These are phyloP conservation scores for Herpailurus yagouaroundi DNA, from an alignment of 2,113 vertebrate genomes.

Conservation along the genomic window DNA sequence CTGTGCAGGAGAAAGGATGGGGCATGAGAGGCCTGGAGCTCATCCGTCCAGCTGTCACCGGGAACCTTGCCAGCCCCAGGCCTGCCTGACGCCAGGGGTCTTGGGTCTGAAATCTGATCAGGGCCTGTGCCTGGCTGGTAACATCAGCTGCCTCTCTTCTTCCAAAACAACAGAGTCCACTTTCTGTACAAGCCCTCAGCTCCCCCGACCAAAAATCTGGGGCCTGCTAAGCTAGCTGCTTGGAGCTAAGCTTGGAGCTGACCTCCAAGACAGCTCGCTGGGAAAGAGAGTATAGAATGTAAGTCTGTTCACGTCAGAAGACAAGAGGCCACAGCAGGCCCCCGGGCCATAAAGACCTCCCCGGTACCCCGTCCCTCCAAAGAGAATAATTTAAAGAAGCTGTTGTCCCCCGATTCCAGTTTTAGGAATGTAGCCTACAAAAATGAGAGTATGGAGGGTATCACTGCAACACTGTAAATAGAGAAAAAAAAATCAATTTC, in stretches of 20 bases:
- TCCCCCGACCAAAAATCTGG: background rate
- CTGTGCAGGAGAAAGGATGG: conserved; percentile 79
- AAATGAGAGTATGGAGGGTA: background rate
- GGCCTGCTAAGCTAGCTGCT: rapidly evolving
- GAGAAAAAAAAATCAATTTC: background rate
- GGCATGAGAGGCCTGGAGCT: background rate
- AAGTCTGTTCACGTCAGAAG: rapidly evolving
- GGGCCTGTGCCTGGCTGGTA: rapidly evolving
- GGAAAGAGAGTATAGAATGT: background rate
- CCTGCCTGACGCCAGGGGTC: background rate
- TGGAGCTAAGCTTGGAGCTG: background rate
- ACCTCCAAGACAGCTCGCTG: rapidly evolving
- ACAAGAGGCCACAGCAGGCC: background rate
- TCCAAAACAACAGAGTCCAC: background rate
- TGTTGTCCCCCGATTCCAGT: background rate
- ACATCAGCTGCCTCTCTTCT: too few species aligned
- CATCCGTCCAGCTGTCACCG: background rate
- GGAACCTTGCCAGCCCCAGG: background rate
- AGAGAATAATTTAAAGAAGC: background rate
- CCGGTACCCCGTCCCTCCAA: background rate
- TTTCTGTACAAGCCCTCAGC: background rate
- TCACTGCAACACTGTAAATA: background rate
- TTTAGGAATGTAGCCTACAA: background rate
- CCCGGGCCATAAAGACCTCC: background rate
- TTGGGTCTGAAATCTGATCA: background rate